phyloP scores from a whole-genome alignment of 2,888 invertebrate species.

The Gymnoscelis rufifasciata region DNA sequence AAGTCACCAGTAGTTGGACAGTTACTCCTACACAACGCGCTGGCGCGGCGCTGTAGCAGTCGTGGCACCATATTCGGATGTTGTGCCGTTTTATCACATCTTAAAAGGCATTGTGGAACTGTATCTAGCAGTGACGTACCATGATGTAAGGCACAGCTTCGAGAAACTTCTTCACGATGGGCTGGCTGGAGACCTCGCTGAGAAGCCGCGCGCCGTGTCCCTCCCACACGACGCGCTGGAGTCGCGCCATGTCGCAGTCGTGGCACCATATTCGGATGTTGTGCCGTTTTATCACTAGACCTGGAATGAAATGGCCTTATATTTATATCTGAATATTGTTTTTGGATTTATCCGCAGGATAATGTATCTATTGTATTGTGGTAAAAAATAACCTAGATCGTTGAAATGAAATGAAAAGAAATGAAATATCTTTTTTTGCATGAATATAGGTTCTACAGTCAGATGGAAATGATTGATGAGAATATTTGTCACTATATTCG shows the following conservation, averaged over 20 bases:
- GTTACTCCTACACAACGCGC: slow-evolving; percentile 93
- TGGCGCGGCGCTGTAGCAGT: slow-evolving; percentile 91
- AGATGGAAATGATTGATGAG: too few species aligned
- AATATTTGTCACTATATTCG: too few species aligned
- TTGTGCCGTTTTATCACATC: slow-evolving; percentile 91
- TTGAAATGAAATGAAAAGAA: too few species aligned
- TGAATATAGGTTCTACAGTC: too few species aligned
- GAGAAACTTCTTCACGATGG: slow-evolving; percentile 89
- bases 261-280: slow-evolving; percentile 98
- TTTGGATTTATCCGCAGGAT: too few species aligned
- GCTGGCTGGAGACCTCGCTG: slow-evolving; percentile 90
- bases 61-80: slow-evolving; percentile 97
- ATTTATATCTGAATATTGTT: neutral
- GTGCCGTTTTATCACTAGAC: slow-evolving; percentile 88
- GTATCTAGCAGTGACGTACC: slow-evolving; percentile 71
- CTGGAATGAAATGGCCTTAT: slow-evolving; percentile 54
- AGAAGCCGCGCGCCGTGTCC: slow-evolving; percentile 91
- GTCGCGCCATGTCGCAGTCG: slow-evolving; percentile 90
- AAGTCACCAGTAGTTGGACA: too few species aligned
- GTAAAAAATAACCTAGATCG: too few species aligned
- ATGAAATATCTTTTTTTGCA: too few species aligned
- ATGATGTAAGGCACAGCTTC: slow-evolving; percentile 96
- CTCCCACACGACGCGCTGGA: slow-evolving; percentile 93
- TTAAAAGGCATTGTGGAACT: too few species aligned
- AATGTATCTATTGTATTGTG: too few species aligned